phyloP scores from a whole-genome alignment of 2,797 vertebrate species.

The Gymnothorax reevesii region DNA sequence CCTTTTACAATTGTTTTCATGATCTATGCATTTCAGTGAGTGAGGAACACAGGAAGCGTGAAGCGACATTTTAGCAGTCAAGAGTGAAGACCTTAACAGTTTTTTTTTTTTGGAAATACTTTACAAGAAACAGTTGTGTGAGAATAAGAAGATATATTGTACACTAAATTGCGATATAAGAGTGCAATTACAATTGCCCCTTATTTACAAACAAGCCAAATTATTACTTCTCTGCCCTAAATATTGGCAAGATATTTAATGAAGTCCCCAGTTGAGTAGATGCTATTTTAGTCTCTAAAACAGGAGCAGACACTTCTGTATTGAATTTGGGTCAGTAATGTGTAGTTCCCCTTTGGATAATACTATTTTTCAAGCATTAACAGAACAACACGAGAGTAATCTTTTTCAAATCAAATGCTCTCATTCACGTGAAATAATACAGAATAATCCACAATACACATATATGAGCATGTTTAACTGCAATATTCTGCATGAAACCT shows the following conservation, averaged over 20 bases:
- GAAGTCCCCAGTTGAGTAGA: neutral
- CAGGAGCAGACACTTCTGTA: neutral
- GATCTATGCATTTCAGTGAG: neutral
- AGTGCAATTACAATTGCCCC: neutral
- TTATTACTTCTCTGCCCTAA: neutral
- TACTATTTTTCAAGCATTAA: neutral
- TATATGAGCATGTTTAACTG: neutral
- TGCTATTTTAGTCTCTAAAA: neutral
- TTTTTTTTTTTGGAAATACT: neutral
- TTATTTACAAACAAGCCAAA: neutral
- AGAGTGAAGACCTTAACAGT: neutral
- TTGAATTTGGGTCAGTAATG: neutral
- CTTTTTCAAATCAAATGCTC: neutral
- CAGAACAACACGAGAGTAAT: neutral
- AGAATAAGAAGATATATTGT: neutral
- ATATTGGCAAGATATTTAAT: neutral
- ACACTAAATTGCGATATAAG: neutral
- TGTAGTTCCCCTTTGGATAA: conserved; percentile 22
- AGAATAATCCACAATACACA: neutral
- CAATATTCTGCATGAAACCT: neutral
- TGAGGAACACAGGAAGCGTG: neutral
- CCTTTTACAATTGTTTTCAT: neutral
- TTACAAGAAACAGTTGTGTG: neutral
- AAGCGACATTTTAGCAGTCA: neutral
- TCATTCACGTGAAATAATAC: neutral